Evolutionary conservation across 2,797 vertebrate genomes (phyloP).

Genomic region (Ataeniobius toweri): DNA sequence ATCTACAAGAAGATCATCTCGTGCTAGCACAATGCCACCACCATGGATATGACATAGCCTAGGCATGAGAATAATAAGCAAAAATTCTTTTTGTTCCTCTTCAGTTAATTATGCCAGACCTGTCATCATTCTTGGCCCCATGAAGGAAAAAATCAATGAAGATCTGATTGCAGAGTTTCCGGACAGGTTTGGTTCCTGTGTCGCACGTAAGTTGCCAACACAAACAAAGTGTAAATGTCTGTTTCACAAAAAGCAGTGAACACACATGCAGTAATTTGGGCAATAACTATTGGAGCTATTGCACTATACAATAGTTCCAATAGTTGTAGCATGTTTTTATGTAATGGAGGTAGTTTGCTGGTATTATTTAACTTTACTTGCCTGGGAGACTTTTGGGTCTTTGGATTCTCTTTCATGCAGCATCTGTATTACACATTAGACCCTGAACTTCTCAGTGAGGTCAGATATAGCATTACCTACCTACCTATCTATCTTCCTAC

Average conservation of each 20-base stretch:
- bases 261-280: not conserved
- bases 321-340: not conserved
- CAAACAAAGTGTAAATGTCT: not conserved
- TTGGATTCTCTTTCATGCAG: not conserved
- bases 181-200: conserved; percentile 97
- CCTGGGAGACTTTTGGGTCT: not conserved
- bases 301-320: not conserved
- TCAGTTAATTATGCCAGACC: conserved; percentile 95
- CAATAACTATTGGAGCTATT: not conserved
- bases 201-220: conserved; percentile 89
- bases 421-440: not conserved
- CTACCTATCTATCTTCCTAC: too few species aligned
- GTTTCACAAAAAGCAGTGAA: not conserved
- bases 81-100: conserved; percentile 15
- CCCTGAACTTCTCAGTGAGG: not conserved
- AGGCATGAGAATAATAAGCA: not conserved
- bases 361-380: not conserved
- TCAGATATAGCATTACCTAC: not conserved
- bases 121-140: conserved; percentile 95
- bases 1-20: not conserved
- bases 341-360: too few species aligned
- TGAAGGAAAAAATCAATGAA: conserved; percentile 98
- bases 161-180: conserved; percentile 98
- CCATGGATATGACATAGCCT: not conserved
- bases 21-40: not conserved